A percentile compares a stretch with the other conserved stretches of the same genome.
phyloP scores from a whole-genome alignment of 2,113 vertebrate species.

The Corythornis madagascariensis region DNA sequence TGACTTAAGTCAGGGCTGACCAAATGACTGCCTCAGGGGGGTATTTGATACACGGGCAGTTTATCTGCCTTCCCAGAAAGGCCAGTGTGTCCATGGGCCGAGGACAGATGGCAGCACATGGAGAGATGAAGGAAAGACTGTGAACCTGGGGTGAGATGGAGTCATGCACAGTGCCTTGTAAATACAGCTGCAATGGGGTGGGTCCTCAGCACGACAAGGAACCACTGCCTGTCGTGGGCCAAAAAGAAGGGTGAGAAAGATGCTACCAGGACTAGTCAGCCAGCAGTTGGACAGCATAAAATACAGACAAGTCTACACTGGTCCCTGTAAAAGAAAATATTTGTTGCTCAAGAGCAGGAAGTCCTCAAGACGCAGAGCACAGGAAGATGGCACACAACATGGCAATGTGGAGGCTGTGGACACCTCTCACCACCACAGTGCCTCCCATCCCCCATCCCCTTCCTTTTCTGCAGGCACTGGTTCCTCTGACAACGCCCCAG shows the following conservation, averaged over 20 bases:
- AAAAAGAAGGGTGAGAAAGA: background rate
- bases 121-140: background rate
- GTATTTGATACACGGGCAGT: background rate
- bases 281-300: background rate
- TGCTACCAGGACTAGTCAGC: background rate
- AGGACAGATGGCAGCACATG: background rate
- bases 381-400: background rate
- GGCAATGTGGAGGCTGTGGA: background rate
- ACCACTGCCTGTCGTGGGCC: background rate
- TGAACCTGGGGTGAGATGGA: background rate
- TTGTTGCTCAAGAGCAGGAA: background rate
- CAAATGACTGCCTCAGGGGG: background rate
- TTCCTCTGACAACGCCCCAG: background rate
- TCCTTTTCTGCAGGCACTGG: background rate
- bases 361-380: background rate
- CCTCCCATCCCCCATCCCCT: background rate
- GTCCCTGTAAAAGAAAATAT: background rate
- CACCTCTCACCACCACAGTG: accelerated
- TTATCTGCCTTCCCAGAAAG: constrained; percentile 11
- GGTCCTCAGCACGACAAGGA: background rate
- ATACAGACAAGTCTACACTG: background rate
- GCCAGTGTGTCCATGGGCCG: background rate
- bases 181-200: background rate
- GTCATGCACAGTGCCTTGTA: background rate
- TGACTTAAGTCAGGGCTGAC: background rate